Evolutionary conservation across 2,888 invertebrate species (phyloP), one percentile per base, ranked within the genome.

Genomic region (Octonoba sinensis): DNA sequence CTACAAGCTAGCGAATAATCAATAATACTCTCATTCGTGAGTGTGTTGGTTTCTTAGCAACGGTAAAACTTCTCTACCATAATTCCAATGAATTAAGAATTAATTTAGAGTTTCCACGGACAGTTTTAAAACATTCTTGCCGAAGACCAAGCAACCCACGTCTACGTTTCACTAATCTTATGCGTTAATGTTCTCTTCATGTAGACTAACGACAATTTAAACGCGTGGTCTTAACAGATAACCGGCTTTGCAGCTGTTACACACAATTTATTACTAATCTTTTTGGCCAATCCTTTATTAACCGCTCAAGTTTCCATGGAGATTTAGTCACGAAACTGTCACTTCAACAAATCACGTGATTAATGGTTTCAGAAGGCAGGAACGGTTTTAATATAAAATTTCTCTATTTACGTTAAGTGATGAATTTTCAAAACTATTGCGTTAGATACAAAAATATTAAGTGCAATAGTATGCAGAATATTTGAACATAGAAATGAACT

Each of bases 201-300:
- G 70, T 76, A 56, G 67, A 64, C 59, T 74, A 81, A 81, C 66
- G 81, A 81, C 70, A 81, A 74, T 74, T 81, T 81, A 81, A 81
- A 81, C 74, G 81, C 74, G 64, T 74, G 81, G 64, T 27, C 57
- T 73, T 49, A 65, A 51, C 65, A 67, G 69, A 74, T 81, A 74
- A 74, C 81, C 62, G 62, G 73, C 73, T 74, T 74, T 64, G 74
- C 81, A 81, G 69, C 73, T 69, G 73, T 69, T 81, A 54, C 81
- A 74, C 44, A 56, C 73, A 74, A 81, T 81, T 74, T 81, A 74
- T 81, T 81, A 69, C 81, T 74, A 74, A 81, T 81, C 74, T 74
- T 81, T 74, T 70, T 69, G 64, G n/a, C 46, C 56, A 49, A 74
- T 81, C 73, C 69, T 81, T 81, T 81, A 81, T 81, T 81, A 67